Conservation (phyloP, 2,888 invertebrate species). For the Opisthograptis luteolata region DNA sequence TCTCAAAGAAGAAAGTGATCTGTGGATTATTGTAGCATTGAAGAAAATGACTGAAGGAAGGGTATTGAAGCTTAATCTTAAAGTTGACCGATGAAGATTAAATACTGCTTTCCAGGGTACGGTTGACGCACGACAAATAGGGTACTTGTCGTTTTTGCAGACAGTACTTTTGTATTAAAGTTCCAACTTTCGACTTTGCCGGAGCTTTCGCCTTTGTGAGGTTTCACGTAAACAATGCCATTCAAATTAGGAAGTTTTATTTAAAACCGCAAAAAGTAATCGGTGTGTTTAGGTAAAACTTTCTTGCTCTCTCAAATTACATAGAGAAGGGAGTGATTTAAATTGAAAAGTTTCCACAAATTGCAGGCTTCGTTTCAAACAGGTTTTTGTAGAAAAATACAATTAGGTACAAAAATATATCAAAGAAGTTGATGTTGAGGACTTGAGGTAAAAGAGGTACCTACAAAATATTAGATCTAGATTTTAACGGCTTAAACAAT, state of each 20-base stretch:
- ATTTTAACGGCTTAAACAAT: too few relatives aligned
- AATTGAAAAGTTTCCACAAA: too few relatives aligned
- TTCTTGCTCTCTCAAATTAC: slow-evolving; percentile 15
- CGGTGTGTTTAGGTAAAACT: slow-evolving; percentile 1
- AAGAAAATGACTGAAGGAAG: too few relatives aligned
- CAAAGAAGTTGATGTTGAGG: too few relatives aligned
- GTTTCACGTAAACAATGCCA: slow-evolving; percentile 14
- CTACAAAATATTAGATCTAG: too few relatives aligned
- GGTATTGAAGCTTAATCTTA: too few relatives aligned
- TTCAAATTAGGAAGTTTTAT: slow-evolving; percentile 16
- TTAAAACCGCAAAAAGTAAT: slow-evolving; percentile 9
- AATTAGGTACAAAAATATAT: too few relatives aligned
- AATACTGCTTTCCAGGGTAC: not conserved
- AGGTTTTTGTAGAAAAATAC: too few relatives aligned
- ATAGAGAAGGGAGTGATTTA: not conserved
- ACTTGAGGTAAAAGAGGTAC: too few relatives aligned
- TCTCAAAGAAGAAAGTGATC: too few relatives aligned
- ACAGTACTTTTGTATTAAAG: slow-evolving; percentile 15
- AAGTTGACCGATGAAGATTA: not conserved
- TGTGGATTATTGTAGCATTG: too few relatives aligned
- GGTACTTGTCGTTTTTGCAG: slow-evolving; percentile 9
- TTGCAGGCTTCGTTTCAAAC: too few relatives aligned
- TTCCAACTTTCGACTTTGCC: slow-evolving; percentile 8
- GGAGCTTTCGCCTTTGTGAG: slow-evolving; percentile 17
- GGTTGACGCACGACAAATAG: slow-evolving; percentile 11